Conservation (phyloP, 2,113 vertebrate species). For the Pseudonaja textilis region DNA sequence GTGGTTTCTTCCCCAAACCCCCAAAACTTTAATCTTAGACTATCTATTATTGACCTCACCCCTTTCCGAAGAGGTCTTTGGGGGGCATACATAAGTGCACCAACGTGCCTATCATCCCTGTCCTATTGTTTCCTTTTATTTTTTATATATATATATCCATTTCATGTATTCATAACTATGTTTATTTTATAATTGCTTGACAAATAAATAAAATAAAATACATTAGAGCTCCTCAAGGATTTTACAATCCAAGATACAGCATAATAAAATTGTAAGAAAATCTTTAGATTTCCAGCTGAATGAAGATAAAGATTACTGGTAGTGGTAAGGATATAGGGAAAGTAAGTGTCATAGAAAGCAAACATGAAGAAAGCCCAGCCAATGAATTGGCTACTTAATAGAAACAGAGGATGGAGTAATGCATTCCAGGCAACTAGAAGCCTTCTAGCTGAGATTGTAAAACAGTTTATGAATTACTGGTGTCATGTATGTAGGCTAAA, state of each 20-base stretch:
- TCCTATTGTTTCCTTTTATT: too few relatives aligned
- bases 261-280: not conserved
- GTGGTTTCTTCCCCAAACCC: too few relatives aligned
- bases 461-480: not conserved
- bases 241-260: not conserved
- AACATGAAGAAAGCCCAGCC: not conserved
- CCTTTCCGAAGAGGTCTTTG: too few relatives aligned
- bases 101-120: too few relatives aligned
- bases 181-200: too few relatives aligned
- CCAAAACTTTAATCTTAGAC: too few relatives aligned
- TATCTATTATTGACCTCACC: too few relatives aligned
- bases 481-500: not conserved
- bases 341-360: not conserved
- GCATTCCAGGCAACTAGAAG: not conserved
- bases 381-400: not conserved
- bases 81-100: too few relatives aligned
- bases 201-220: not conserved
- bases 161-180: too few relatives aligned
- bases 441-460: not conserved
- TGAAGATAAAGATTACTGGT: not conserved
- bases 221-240: not conserved
- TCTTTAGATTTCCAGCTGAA: not conserved
- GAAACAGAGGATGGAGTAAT: not conserved
- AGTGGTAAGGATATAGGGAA: not conserved
- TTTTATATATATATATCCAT: too few relatives aligned